Conservation (phyloP, 2,888 invertebrate genomes). For the Platypus cylindrus region DNA sequence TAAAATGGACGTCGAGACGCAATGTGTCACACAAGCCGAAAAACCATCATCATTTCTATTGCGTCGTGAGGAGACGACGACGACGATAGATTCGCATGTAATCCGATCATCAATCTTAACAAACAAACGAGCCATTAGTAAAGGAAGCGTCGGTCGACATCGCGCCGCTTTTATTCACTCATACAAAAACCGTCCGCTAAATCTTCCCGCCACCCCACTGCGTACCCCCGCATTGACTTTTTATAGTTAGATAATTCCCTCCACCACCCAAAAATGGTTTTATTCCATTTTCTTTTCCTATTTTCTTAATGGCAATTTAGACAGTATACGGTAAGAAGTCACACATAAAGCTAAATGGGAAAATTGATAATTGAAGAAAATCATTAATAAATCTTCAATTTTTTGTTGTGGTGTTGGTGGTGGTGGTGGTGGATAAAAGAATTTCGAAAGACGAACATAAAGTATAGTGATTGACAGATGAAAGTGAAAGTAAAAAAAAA, state of each 20-base stretch:
- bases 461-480: no score
- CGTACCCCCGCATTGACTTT: background rate
- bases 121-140: constrained; percentile 28
- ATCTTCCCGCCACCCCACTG: background rate
- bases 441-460: no score
- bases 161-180: constrained; percentile 15
- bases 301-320: constrained; percentile 24
- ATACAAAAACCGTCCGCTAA: no score
- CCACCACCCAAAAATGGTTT: no score
- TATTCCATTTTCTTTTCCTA: no score
- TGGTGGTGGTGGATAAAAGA: no score
- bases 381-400: constrained; percentile 24
- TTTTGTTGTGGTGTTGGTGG: no score
- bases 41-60: background rate
- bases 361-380: constrained; percentile 26
- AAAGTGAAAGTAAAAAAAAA: no score
- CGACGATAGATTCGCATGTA: constrained; percentile 25
- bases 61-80: no score
- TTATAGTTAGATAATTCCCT: no score
- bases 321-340: no score
- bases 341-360: constrained; percentile 23
- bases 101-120: constrained; percentile 30
- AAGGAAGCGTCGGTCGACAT: constrained; percentile 28
- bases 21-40: background rate
- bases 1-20: no score